phyloP scores from a whole-genome alignment of 2,797 vertebrate genomes.

The Rallus crepitans region DNA sequence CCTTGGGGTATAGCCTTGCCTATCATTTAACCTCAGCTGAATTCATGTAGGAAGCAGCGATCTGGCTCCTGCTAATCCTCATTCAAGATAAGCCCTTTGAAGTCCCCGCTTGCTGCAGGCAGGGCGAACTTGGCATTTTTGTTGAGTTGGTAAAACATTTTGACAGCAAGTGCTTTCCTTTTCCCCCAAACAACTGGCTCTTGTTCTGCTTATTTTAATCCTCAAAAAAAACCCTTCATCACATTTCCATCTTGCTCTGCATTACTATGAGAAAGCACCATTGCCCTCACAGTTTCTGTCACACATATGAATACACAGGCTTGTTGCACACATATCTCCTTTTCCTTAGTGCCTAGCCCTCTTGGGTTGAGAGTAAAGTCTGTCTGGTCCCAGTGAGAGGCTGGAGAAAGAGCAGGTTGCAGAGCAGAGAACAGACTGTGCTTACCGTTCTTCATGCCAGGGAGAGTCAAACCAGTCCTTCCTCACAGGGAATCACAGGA shows the following conservation, averaged over 20 bases:
- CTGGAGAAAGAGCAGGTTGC: not conserved
- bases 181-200: constrained; percentile 27
- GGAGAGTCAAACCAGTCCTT: not conserved
- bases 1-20: not conserved
- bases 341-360: not conserved
- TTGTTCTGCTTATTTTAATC: constrained; percentile 41
- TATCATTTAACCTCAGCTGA: constrained; percentile 14
- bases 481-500: not conserved
- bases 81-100: constrained; percentile 55
- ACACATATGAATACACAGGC: not conserved
- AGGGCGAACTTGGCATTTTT: constrained; percentile 28
- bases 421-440: not conserved
- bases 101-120: constrained; percentile 15
- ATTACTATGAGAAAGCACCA: not conserved
- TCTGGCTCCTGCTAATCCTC: constrained; percentile 36
- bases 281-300: not conserved
- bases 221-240: not conserved
- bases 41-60: constrained; percentile 7
- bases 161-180: constrained; percentile 49
- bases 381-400: not conserved
- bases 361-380: not conserved
- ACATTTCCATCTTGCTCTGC: not conserved
- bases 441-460: not conserved
- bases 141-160: constrained; percentile 52
- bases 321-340: not conserved